phyloP scores from a whole-genome alignment of 2,113 vertebrate species.

The Gobio gobio region DNA sequence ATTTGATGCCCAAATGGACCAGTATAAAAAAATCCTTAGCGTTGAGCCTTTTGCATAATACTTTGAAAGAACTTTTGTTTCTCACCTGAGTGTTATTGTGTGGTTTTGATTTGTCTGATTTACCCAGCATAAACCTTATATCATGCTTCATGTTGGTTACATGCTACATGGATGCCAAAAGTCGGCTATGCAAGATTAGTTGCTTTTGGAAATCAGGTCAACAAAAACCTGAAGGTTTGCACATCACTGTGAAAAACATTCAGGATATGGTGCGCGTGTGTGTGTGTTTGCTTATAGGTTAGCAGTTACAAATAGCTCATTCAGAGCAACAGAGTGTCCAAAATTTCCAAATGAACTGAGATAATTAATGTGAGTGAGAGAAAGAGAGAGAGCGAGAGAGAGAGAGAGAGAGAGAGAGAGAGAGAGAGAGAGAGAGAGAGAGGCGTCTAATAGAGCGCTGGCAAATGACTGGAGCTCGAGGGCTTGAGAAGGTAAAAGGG shows the following conservation, averaged over 20 bases:
- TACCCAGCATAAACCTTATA: not conserved
- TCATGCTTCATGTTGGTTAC: not conserved
- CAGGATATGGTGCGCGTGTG: constrained; percentile 6
- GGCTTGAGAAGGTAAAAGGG: constrained; percentile 62
- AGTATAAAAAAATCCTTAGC: no score
- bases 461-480: not conserved
- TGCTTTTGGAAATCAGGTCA: constrained; percentile 16
- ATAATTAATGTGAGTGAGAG: no score
- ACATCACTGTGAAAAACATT: not conserved
- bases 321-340: constrained; percentile 68
- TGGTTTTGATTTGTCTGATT: not conserved
- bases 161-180: not conserved
- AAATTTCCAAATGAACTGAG: constrained; percentile 61
- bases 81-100: no score
- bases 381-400: no score
- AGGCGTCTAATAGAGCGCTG: constrained; percentile 57
- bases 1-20: no score
- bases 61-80: not conserved
- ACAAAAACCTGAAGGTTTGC: not conserved
- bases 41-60: not conserved
- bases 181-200: not conserved
- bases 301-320: constrained; percentile 66
- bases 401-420: no score
- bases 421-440: constrained; percentile 63
- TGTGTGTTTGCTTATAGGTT: constrained; percentile 70